Percentiles rank a stretch among this genome's conserved stretches.
Evolutionary conservation across 2,113 vertebrate genomes (phyloP).

Genomic region (Ginglymostoma cirratum): DNA sequence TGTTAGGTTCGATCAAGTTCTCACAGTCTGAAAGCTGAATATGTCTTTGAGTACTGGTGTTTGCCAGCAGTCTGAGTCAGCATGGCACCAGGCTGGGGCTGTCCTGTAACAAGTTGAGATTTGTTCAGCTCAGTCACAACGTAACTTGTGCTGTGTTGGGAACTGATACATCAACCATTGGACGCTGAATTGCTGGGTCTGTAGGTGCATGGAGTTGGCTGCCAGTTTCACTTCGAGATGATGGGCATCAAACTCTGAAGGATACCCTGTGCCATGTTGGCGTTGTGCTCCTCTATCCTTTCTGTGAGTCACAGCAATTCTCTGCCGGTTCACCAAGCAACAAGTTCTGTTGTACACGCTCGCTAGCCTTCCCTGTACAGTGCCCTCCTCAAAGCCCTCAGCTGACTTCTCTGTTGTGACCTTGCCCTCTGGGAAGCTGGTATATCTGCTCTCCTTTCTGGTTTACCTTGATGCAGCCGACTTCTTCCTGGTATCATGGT

Average conservation of each 20-base stretch:
- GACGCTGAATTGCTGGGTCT: neutral
- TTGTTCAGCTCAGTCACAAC: neutral
- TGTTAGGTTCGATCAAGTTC: neutral
- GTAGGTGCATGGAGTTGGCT: neutral
- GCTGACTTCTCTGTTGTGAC: neutral
- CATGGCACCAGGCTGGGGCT: too few species aligned
- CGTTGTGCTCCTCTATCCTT: too few species aligned
- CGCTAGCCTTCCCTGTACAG: neutral
- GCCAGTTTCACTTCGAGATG: neutral
- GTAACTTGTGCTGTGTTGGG: neutral
- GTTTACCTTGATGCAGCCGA: neutral
- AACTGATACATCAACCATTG: neutral
- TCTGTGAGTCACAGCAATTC: too few species aligned
- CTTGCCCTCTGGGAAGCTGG: neutral
- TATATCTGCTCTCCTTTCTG: neutral
- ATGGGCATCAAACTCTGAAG: neutral
- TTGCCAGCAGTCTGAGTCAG: neutral
- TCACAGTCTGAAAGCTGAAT: neutral
- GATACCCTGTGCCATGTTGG: neutral
- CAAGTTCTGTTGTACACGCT: too few species aligned
- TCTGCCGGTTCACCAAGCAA: neutral
- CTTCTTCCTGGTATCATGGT: neutral
- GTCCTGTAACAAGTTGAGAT: neutral
- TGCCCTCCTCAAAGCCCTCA: neutral
- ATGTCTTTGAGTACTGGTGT: neutral